phyloP scores from a whole-genome alignment of 2,797 vertebrate genomes.

The Enteromius trimaculatus region DNA sequence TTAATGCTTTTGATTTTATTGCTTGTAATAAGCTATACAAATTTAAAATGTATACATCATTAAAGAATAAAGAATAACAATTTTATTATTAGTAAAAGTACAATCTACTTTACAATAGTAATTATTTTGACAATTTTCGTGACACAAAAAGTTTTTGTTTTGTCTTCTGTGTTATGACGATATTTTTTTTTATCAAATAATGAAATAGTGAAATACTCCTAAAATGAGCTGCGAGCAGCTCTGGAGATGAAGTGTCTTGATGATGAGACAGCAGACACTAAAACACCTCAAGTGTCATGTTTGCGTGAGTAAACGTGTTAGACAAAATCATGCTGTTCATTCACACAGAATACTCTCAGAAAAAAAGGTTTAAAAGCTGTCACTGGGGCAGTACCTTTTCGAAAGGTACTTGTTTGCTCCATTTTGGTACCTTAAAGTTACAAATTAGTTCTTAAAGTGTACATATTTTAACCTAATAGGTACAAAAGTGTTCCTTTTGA shows the following conservation, averaged over 20 bases:
- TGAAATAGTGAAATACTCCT: background rate
- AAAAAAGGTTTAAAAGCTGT: background rate
- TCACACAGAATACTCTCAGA: background rate
- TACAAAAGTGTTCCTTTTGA: too few relatives aligned
- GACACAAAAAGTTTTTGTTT: background rate
- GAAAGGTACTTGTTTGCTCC: too few relatives aligned
- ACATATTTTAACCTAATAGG: too few relatives aligned
- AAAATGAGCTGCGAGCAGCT: background rate
- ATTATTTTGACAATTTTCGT: background rate
- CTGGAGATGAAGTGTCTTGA: background rate
- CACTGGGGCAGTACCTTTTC: too few relatives aligned
- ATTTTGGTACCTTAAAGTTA: too few relatives aligned
- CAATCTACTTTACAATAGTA: background rate
- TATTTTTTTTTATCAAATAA: background rate
- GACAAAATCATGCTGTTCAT: background rate
- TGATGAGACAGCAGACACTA: background rate
- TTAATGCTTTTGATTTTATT: background rate
- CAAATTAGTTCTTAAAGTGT: too few relatives aligned
- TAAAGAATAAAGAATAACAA: background rate
- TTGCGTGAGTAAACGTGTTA: background rate
- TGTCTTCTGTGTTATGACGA: background rate
- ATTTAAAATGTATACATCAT: background rate
- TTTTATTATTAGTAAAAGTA: background rate
- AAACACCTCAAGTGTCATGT: background rate
- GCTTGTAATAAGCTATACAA: background rate